Evolutionary conservation across 1,140 invertebrate genomes (phyloP), one percentile per base, ranked within the genome.

Genomic region (Doryteuthis pealeii): DNA sequence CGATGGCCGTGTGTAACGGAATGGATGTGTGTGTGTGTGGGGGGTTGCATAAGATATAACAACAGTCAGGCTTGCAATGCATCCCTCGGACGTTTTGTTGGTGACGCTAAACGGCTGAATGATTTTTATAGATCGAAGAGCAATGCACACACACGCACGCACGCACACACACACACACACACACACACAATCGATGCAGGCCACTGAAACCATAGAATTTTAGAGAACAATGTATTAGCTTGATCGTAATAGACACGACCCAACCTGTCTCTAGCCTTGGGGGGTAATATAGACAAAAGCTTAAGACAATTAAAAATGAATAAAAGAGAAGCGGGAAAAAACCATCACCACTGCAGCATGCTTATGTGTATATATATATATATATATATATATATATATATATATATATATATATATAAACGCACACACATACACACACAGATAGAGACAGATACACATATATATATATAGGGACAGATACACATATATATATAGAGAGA

Each of bases 361-460:
- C n/a, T n/a, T n/a, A n/a, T 58, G 15, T 6, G 15, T 58, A 18
- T 6, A 58, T 58, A 58, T 6, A 58, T 58, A 58, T 58, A 58
- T 58, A 58, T 6, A 28, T 58, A n/a, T 6, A 58, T 58, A 58
- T 58, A 58, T 58, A 58, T 6, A 58, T 58, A 28, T 58, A 58
- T 58, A 58, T 6, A 58, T 58, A 58, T 6, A 58, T 58, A 58
- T 6, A 58, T 58, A 58, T 58, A 58, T 58, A 58, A n/a, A 58
- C 15, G 15, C 3, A 58, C 15, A 58, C 15, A 58, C 4, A 58
- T 4, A 58, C 15, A 58, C 4, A n/a, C 15, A 28, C 4, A 58
- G 10, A 62, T 62, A n/a, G 10, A 62, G 5, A 62, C 18, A 6
- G 5, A 8, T 28, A 2, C 1, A 62, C 18, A 62, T 15, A 2